phyloP scores from a whole-genome alignment of 2,797 vertebrate species.

The Gymnothorax reevesii region DNA sequence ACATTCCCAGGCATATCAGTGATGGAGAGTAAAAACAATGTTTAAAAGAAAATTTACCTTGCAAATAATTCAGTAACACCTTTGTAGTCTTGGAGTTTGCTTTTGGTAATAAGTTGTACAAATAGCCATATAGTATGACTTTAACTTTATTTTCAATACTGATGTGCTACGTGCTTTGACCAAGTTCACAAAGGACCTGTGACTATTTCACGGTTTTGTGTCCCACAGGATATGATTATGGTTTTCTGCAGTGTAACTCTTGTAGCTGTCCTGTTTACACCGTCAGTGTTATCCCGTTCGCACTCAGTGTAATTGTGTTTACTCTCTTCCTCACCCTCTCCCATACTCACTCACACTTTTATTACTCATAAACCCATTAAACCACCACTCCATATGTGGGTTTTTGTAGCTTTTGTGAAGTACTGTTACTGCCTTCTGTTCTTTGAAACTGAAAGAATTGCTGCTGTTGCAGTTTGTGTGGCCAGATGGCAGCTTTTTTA shows the following conservation, averaged over 20 bases:
- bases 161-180: neutral
- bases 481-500: conserved; percentile 29
- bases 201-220: neutral
- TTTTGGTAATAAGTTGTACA: neutral
- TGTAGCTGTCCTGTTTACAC: neutral
- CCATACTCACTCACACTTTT: neutral
- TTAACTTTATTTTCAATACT: neutral
- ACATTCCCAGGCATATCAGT: neutral
- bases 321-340: neutral
- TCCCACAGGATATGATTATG: neutral
- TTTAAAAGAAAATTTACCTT: neutral
- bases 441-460: conserved; percentile 27
- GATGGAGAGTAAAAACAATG: neutral
- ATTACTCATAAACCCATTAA: neutral
- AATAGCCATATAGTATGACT: neutral
- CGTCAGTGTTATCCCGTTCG: neutral
- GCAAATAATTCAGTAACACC: neutral
- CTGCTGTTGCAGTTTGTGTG: conserved; percentile 14
- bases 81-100: neutral
- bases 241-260: neutral
- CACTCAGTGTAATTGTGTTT: neutral
- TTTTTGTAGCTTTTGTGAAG: neutral
- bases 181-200: no score
- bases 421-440: conserved; percentile 10
- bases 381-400: neutral